Conservation (phyloP, 2,888 invertebrate genomes). For the Notodonta ziczac region DNA sequence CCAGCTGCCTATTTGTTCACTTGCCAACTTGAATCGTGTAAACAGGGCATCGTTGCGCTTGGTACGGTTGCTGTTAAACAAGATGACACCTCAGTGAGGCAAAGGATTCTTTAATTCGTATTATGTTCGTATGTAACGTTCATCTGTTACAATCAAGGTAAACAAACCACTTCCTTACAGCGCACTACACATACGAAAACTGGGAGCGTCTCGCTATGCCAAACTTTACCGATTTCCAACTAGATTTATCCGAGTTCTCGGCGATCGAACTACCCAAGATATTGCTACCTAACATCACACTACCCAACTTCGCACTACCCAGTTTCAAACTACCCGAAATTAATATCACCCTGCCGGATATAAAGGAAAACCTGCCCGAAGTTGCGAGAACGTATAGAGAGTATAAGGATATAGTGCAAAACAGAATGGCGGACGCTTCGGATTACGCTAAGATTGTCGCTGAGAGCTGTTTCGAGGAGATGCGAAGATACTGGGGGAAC, state of each 20-base stretch:
- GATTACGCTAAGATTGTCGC: conserved; percentile 81
- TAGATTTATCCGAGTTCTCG: conserved; percentile 70
- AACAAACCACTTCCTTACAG: conserved; percentile 67
- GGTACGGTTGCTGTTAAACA: no score
- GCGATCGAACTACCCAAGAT: conserved; percentile 52
- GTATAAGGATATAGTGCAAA: conserved; percentile 77
- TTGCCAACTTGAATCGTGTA: no score
- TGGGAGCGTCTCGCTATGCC: conserved; percentile 71
- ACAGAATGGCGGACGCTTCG: conserved; percentile 78
- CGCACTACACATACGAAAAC: conserved; percentile 80
- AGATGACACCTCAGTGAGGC: no score
- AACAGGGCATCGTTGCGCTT: no score
- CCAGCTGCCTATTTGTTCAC: no score
- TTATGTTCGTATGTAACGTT: neutral
- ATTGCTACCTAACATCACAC: conserved; percentile 49
- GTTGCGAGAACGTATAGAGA: conserved; percentile 68
- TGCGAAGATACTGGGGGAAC: conserved; percentile 69
- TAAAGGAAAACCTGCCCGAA: conserved; percentile 66
- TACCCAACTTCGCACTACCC: conserved; percentile 57
- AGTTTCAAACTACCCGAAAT: conserved; percentile 56
- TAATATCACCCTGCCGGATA: conserved; percentile 62
- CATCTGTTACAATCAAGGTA: conserved; percentile 20
- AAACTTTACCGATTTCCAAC: conserved; percentile 75
- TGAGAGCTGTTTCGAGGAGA: conserved; percentile 79
- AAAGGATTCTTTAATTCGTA: no score